Percentiles rank a stretch among this genome's conserved stretches.
Evolutionary conservation across 2,797 vertebrate species (phyloP).

Genomic region (Onychomys leucogaster): DNA sequence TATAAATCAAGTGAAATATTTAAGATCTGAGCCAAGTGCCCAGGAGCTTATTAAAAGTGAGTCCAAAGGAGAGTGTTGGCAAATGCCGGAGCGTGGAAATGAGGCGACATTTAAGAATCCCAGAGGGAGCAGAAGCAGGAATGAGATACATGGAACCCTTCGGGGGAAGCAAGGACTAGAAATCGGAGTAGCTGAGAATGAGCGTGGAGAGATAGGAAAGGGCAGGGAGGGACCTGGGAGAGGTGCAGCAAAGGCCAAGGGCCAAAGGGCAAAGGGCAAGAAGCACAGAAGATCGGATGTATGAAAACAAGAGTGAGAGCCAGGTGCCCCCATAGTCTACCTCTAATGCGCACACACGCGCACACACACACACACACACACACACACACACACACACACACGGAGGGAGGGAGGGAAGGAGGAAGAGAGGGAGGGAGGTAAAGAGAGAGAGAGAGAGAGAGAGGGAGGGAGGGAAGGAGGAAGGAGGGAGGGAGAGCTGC

Average conservation of each 20-base stretch:
- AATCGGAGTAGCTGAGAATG: constrained; percentile 66
- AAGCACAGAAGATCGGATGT: not conserved
- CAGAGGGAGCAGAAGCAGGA: constrained; percentile 64
- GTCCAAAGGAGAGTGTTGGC: constrained; percentile 72
- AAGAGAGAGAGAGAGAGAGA: not conserved
- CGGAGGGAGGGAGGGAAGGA: too few relatives aligned
- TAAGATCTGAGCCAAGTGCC: constrained; percentile 63
- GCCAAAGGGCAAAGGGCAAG: constrained; percentile 23
- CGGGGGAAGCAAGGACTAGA: constrained; percentile 70
- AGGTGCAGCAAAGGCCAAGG: not conserved
- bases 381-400: not conserved
- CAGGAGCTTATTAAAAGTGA: constrained; percentile 71
- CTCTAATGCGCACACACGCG: not conserved
- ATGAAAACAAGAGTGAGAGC: constrained; percentile 42
- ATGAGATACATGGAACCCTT: constrained; percentile 65
- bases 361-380: not conserved
- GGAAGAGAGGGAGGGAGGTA: not conserved
- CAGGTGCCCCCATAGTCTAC: not conserved
- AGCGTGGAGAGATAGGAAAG: not conserved
- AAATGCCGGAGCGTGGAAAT: constrained; percentile 73
- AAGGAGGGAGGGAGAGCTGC: not conserved
- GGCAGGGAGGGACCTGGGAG: constrained; percentile 42
- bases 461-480: not conserved
- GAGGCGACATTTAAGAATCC: constrained; percentile 71
- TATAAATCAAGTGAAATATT: constrained; percentile 74